A percentile compares a stretch with the other conserved stretches of the same genome.
phyloP scores from a whole-genome alignment of 2,888 invertebrate species.

The Perdita meconis region DNA sequence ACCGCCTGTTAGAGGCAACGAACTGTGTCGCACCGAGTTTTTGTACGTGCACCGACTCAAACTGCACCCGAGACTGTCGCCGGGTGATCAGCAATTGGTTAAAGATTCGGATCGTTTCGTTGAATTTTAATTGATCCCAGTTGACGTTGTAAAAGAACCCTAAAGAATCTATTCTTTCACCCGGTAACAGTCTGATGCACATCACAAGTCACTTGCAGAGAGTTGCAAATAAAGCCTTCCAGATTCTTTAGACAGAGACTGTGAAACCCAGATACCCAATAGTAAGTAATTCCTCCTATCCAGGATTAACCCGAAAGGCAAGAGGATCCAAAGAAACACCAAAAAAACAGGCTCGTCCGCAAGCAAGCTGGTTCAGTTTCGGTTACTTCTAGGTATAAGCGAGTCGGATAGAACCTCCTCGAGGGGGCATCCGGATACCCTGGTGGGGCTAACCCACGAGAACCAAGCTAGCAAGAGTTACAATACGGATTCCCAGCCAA shows the following conservation, averaged over 20 bases:
- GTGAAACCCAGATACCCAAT: conserved; percentile 2
- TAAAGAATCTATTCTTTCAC: too few species aligned
- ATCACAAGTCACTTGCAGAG: background rate
- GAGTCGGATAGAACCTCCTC: conserved; percentile 80
- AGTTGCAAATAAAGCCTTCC: background rate
- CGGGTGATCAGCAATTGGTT: background rate
- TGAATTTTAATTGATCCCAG: too few species aligned
- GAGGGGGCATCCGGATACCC: conserved; percentile 75
- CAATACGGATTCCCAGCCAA: conserved; percentile 81
- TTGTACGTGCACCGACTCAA: conserved; percentile 35
- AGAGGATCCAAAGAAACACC: background rate
- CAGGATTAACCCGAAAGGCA: conserved; percentile 3
- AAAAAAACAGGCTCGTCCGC: conserved; percentile 45
- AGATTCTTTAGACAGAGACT: background rate
- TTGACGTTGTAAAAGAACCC: too few species aligned
- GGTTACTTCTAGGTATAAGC: conserved; percentile 83
- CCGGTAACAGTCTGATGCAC: background rate
- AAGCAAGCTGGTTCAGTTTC: conserved; percentile 79
- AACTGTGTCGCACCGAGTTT: conserved; percentile 34
- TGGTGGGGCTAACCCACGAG: conserved; percentile 70
- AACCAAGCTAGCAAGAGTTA: conserved; percentile 71
- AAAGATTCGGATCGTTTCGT: background rate
- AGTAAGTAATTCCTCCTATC: conserved; percentile 32
- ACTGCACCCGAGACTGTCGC: conserved; percentile 7
- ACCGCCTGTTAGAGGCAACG: conserved; percentile 55